Base-by-base conservation (phyloP, 2,113 vertebrate genomes). In the Theristicus caerulescens region DNA sequence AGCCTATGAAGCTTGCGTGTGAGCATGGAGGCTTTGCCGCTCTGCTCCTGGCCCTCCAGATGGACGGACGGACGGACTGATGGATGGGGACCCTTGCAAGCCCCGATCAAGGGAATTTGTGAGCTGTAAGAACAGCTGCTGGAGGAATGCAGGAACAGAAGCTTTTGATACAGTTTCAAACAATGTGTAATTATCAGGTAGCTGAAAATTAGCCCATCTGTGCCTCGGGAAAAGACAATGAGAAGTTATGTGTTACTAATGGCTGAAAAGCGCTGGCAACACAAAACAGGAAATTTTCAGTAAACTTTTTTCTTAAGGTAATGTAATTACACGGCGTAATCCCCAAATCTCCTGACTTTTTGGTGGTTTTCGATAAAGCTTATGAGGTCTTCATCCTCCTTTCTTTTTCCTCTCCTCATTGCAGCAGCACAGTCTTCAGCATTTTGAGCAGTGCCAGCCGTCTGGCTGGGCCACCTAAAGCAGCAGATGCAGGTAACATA, bases 131-230 rank as follows among this genome's bases (percentile, higher is more conserved):
- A 82, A 61, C 0, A 13, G 82, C 84, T 90, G 94, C 61, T n/a
- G 81, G 70, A 94, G 61, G 62, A 76, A 49, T 29, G 54, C 73
- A 82, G 82, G 61, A 96, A 58, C 34, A 80, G 94, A 86, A 96
- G 96, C 93, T 93, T 96, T 96, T 90, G 94, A 97, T 96, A 93
- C 71, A 18, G 71, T 93, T 97, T 96, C 96, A 95, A 97, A 97
- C 93, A 95, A 96, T 80, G 90, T 51, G 90, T 94, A 97, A 97
- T 96, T 96, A 96, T 97, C 96, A 97, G 96, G 96, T 96, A 97
- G 92, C 85, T 96, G 94, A 90, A 97, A 96, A 96, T 95, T 87
- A 94, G 96, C 96, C 94, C 96, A 94, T 96, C 96, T 96, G 93
- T 90, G 96, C 96, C 96, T 97, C 78, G 0, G 82, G 96, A 88